These are phyloP conservation scores for Zapornia atra DNA, from an alignment of 2,113 vertebrate genomes.

Conservation along the genomic window DNA sequence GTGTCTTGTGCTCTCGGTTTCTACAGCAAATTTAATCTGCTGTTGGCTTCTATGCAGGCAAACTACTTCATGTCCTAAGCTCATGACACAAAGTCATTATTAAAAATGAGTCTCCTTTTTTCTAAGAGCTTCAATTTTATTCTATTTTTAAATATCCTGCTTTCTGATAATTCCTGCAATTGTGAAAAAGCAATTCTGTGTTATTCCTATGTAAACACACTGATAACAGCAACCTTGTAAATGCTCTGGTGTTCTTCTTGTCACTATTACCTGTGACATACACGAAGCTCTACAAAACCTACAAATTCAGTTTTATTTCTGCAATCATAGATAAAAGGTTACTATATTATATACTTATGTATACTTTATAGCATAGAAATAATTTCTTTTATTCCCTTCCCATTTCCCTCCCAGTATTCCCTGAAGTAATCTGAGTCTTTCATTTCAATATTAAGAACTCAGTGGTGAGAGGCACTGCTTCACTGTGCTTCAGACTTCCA, in stretches of 20 bases:
- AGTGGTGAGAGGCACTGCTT: neutral
- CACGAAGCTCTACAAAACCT: neutral
- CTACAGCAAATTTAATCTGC: neutral
- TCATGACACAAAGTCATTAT: neutral
- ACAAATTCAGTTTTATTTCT: neutral
- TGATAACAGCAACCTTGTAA: neutral
- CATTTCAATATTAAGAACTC: neutral
- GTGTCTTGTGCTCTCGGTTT: accelerated
- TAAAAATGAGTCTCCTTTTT: neutral
- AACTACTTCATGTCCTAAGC: neutral
- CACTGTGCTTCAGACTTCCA: neutral
- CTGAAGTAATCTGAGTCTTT: neutral
- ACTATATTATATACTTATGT: neutral
- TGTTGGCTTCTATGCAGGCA: neutral
- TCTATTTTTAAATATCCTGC: neutral
- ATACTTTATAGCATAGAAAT: neutral
- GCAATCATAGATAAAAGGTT: neutral
- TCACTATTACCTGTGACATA: neutral
- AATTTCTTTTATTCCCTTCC: neutral
- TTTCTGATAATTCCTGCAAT: neutral
- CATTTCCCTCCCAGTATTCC: neutral
- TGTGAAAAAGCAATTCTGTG: neutral
- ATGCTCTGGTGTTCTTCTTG: neutral
- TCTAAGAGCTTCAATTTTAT: neutral
- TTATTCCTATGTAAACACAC: neutral